These are phyloP conservation scores for Chloromyia formosa DNA, from an alignment of 2,888 invertebrate species.

Conservation along the genomic window DNA sequence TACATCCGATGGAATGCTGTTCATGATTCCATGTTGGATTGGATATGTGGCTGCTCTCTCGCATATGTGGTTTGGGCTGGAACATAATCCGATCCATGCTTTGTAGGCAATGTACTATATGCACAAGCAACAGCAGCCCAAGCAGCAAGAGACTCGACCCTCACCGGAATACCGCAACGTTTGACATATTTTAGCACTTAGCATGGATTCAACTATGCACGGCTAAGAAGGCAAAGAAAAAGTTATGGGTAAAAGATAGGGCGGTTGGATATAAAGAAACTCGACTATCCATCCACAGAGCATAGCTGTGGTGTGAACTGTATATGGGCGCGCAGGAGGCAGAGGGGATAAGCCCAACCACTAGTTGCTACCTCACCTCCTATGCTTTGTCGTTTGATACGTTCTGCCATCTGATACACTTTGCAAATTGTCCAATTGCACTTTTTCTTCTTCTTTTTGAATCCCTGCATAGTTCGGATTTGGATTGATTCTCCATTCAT, in stretches of 20 bases:
- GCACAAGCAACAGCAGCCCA: constrained; percentile 8
- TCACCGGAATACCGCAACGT: constrained; percentile 42
- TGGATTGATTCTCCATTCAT: constrained; percentile 2
- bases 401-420: too few species aligned
- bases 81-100: constrained; percentile 17
- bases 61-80: constrained; percentile 16
- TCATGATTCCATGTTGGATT: constrained; percentile 15
- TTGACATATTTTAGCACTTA: constrained; percentile 38
- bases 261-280: neutral
- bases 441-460: constrained; percentile 35
- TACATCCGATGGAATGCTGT: constrained; percentile 39
- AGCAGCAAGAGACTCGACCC: constrained; percentile 24
- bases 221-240: neutral
- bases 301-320: neutral
- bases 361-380: constrained; percentile 10
- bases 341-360: neutral
- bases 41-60: neutral
- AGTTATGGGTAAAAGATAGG: constrained; percentile 5
- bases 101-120: constrained; percentile 9
- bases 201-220: neutral
- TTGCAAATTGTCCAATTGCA: constrained; percentile 34
- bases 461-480: neutral
- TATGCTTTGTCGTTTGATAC: neutral
- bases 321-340: neutral
- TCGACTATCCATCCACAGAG: neutral